Conservation (phyloP, 2,888 invertebrate genomes). For the Helleia helle region DNA sequence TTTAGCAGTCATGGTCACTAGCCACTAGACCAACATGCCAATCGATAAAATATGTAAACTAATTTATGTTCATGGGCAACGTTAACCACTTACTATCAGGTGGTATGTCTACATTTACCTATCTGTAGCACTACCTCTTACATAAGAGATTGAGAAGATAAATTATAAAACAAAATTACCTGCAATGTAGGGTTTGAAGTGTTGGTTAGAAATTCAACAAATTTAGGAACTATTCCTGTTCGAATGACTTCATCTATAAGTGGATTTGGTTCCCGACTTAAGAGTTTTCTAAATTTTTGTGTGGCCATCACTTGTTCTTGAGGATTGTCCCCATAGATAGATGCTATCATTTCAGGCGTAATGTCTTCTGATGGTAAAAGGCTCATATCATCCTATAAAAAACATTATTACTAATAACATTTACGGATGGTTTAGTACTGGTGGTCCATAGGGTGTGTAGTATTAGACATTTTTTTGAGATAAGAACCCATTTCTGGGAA, state of each 20-base stretch:
- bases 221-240: constrained; percentile 94
- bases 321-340: constrained; percentile 83
- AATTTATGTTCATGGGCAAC: too few relatives aligned
- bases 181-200: constrained; percentile 89
- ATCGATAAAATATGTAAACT: too few relatives aligned
- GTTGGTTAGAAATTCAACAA: constrained; percentile 92
- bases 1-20: too few relatives aligned
- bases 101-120: too few relatives aligned
- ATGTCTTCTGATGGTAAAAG: constrained; percentile 70
- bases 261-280: constrained; percentile 96
- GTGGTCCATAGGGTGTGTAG: background rate
- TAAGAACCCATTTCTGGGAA: too few relatives aligned
- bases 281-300: constrained; percentile 93
- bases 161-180: too few relatives aligned
- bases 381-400: constrained; percentile 62
- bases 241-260: constrained; percentile 97
- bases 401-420: constrained; percentile 13
- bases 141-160: too few relatives aligned
- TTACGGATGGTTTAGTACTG: constrained; percentile 5
- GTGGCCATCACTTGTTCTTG: constrained; percentile 89
- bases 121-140: too few relatives aligned
- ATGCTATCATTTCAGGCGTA: constrained; percentile 88
- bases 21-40: too few relatives aligned
- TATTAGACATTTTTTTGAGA: too few relatives aligned
- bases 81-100: too few relatives aligned